Base-by-base conservation (phyloP, 92 coral and sea anemone genomes). In the Epizoanthus stellaris region DNA sequence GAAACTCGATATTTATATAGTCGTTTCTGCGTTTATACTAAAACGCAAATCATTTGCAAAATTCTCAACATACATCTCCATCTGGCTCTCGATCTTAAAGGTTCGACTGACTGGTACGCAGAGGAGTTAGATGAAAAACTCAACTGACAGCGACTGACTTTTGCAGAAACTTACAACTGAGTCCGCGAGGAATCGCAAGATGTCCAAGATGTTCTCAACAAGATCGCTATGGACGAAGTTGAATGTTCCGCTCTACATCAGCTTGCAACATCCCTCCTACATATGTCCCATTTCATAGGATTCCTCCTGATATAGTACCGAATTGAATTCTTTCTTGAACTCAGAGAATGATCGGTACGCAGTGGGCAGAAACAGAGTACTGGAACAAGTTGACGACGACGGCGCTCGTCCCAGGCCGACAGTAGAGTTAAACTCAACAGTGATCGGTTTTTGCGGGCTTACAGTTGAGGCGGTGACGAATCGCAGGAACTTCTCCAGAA, bases 311-410 rank as follows among this genome's bases (percentile, higher is more conserved):
- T 58, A 19, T 25, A 89, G 64, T 52, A 89, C 67, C 19, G 17
- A 45, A 57, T 65, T 80, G 70, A 88, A 82, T 59, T 89, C 91
- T 75, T 84, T 88, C 80, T 77, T 90, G 77, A 91, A 91, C 85
- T 91, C 87, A 23, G 84, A 56, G 53, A 70, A 88, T 72, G 91
- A 77, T 65, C 53, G 60, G 67, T 91, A 91, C 23, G 87, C 34
- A 10, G 89, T 81, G 42, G 94, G 82, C 71, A 91, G 77, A 72
- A 71, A 66, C 60, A 88, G 62, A 67, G 85, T 73, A 36, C 77
- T 85, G 87, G 94, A 91, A 85, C 91, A 88, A 43, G 91, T 88
- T 62, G 91, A 79, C 34, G 89, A 58, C 30, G 80, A 66, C 1
- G 94, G 91, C 30, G 76, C 67, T 74, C 90, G 82, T 53, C 80